Base-by-base conservation (phyloP, 1,140 invertebrate species). In the Bursaphelenchus mucronatus region DNA sequence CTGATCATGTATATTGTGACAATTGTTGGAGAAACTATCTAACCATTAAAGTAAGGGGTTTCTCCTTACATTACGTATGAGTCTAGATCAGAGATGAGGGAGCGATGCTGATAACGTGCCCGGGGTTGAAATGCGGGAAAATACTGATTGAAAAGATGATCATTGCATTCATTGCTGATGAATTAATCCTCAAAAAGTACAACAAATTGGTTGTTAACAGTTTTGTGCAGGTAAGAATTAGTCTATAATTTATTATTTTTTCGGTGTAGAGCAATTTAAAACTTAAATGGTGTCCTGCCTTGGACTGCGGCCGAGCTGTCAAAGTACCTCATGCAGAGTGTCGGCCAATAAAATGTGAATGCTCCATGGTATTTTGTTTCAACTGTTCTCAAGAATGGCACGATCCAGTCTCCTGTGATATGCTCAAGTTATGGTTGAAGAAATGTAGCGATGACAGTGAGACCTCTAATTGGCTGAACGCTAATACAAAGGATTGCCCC, bases 391-490 rank as follows among this genome's bases (percentile, higher is more conserved):
- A 97, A 84, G 92, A 93, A 82, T 98, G 94, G 94, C 95, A 99
- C 84, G 94, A 98, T 82, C 95, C 95, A 7, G 93, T 97, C 3
- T 90, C 90, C 75, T 99, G 95, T 84, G 87, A 88, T 73, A 87
- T 94, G 80, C 85, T 99, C 0, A 89, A 88, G 77, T 91, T 90
- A 82, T 98, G 95, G 95, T 93, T 96, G 63, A 97, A 97, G 84
- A 99, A 98, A 84, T 97, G 94, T 84, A 93, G 96, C 81, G 95
- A 98, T 82, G 95, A 99, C 81, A 96, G 92, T 10, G 95, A 97
- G 85, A 98, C 95, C 41, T 94, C 92, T 19, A 97, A 97, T 82
- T 99, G 95, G 95, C 96, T 98, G 78, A 92, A 92, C 56, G 95
- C 94, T 7, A 97, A 99, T 83, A 98, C 95, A 41, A 97, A 98